Base-by-base conservation (phyloP, 2,797 vertebrate species). In the Nothura maculosa region DNA sequence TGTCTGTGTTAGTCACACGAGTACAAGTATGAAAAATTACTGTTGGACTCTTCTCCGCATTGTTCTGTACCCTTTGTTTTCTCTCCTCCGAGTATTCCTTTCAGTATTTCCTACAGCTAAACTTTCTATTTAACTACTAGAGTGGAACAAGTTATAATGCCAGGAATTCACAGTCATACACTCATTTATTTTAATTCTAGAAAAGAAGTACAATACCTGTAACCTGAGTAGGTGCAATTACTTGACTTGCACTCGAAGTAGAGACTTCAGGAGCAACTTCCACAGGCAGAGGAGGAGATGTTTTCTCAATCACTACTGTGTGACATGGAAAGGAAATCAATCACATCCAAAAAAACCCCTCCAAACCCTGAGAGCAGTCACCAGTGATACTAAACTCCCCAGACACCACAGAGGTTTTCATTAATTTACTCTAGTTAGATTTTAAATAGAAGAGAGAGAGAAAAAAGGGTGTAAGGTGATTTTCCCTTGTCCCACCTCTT, bases 201-300 rank as follows among this genome's bases (percentile, higher is more conserved):
- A 90, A 92, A 86, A 45, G 60, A 92, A 58, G 42, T 45, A 92
- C 89, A 84, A 95, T 95, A 99, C 99, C 99, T 96, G 99, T 98
- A 85, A 98, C 98, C 97, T 99, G 99, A 72, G 99, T 99, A 66
- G 99, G 99, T 42, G 99, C 98, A 64, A 99, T 99, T 95, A 98
- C 98, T 97, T 99, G 99, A 95, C 99, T 99, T 54, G 98, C 99
- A 60, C 99, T 99, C 1, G 98, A 98, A 6, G 98, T 98, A 34
- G 98, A 98, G 40, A 94, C 97, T 94, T 98, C 98, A 5, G 99
- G 99, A 81, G 98, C 98, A 89, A 99, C 97, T 96, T 98, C 98
- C 52, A 99, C 98, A 42, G 98, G 99, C 64, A 98, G 95, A 47
- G 99, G 99, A 63, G 99, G 99, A 47, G 99, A 99, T 25, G 97